Evolutionary conservation across 1,140 invertebrate species (phyloP).

Genomic region (Holotrichia oblita): DNA sequence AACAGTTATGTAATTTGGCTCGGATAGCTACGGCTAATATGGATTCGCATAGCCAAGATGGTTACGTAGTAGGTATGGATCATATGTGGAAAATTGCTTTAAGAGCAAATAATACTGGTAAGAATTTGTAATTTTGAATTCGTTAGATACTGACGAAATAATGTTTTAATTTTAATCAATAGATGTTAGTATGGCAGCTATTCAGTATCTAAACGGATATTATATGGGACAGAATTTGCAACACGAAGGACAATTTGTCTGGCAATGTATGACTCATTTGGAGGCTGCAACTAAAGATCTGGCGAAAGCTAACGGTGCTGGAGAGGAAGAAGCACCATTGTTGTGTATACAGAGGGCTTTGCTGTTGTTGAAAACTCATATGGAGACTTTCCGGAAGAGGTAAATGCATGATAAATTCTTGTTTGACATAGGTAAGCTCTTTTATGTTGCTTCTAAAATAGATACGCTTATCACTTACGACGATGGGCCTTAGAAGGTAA

Average conservation of each 20-base stretch:
- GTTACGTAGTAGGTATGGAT: conserved; percentile 85
- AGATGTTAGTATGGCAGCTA: conserved; percentile 93
- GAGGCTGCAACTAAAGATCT: conserved; percentile 80
- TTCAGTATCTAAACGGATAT: conserved; percentile 91
- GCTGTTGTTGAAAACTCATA: conserved; percentile 87
- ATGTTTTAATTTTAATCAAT: conserved; percentile 19
- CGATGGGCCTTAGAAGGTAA: conserved; percentile 85
- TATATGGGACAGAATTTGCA: conserved; percentile 91
- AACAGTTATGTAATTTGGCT: conserved; percentile 88
- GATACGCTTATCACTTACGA: conserved; percentile 86
- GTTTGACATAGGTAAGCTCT: not conserved
- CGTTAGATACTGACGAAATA: not conserved
- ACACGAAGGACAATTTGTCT: conserved; percentile 91
- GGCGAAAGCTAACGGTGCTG: conserved; percentile 62
- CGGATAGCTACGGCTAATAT: conserved; percentile 71
- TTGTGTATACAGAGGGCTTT: conserved; percentile 90
- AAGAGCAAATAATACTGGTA: conserved; percentile 82
- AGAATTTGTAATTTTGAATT: not conserved
- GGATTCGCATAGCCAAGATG: conserved; percentile 57
- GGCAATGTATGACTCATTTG: conserved; percentile 90
- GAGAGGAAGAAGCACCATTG: conserved; percentile 75
- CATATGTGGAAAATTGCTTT: conserved; percentile 94
- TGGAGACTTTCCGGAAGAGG: conserved; percentile 89
- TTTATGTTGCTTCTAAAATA: conserved; percentile 52
- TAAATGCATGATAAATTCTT: conserved; percentile 54